Percentiles rank a stretch among this genome's conserved stretches.
Conservation (phyloP, 2,113 vertebrate species). For the Sarotherodon lohbergeri region DNA sequence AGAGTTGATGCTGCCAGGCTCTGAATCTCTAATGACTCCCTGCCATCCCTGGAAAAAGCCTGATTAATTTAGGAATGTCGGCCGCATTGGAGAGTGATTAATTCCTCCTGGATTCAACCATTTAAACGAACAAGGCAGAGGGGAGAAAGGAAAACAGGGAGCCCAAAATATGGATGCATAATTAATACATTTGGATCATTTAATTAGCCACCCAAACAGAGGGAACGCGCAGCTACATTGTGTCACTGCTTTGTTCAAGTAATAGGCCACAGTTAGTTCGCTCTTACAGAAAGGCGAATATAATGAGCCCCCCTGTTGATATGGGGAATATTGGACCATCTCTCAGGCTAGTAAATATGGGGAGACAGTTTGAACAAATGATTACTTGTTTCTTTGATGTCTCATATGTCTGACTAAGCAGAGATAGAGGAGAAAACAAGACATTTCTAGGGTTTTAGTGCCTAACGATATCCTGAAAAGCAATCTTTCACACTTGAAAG, state of each 20-base stretch:
- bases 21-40: slow-evolving; percentile 64
- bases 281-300: slow-evolving; percentile 10
- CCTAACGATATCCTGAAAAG: slow-evolving; percentile 9
- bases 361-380: slow-evolving; percentile 47
- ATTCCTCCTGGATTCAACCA: slow-evolving; percentile 67
- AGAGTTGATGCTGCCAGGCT: slow-evolving; percentile 43
- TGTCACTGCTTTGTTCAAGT: slow-evolving; percentile 54
- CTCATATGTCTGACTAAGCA: slow-evolving; percentile 33
- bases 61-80: slow-evolving; percentile 70
- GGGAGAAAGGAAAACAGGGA: slow-evolving; percentile 38
- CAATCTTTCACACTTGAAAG: not conserved
- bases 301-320: slow-evolving; percentile 53
- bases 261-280: slow-evolving; percentile 36
- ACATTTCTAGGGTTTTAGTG: not conserved
- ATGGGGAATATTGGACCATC: slow-evolving; percentile 22
- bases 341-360: slow-evolving; percentile 33
- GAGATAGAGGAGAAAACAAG: slow-evolving; percentile 11
- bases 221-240: slow-evolving; percentile 22
- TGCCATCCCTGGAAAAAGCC: slow-evolving; percentile 54
- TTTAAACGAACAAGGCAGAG: slow-evolving; percentile 56
- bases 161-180: slow-evolving; percentile 54
- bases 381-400: slow-evolving; percentile 58
- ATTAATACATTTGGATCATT: slow-evolving; percentile 67
- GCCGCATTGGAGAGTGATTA: slow-evolving; percentile 60
- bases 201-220: slow-evolving; percentile 59